Percentiles rank a stretch among this genome's conserved stretches.
Conservation (phyloP, 2,888 invertebrate species). For the Drosophila buzzatii region DNA sequence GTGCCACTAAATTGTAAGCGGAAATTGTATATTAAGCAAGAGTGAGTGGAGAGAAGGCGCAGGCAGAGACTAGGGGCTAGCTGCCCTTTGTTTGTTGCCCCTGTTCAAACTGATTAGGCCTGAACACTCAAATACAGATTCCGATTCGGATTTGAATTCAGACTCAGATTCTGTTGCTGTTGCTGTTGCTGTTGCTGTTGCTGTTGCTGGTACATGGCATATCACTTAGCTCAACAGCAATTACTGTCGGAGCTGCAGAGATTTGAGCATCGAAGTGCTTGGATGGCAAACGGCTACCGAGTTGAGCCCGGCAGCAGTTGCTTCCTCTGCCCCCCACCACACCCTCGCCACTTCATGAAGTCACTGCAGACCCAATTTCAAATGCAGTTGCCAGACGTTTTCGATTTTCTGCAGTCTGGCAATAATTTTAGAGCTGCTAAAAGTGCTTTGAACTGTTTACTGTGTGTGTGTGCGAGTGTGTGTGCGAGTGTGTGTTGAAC, state of each 20-base stretch:
- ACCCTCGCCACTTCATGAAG: neutral
- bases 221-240: slow-evolving; percentile 75
- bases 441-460: slow-evolving; percentile 80
- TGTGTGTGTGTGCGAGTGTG: neutral
- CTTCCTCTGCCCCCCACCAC: neutral
- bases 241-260: slow-evolving; percentile 41
- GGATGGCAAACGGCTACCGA: slow-evolving; percentile 65
- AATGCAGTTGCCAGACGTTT: slow-evolving; percentile 37
- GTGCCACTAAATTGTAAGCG: slow-evolving; percentile 70
- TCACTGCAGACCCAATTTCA: slow-evolving; percentile 49
- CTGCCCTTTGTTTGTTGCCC: slow-evolving; percentile 22
- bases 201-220: slow-evolving; percentile 66
- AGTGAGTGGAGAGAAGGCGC: neutral
- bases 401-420: slow-evolving; percentile 45
- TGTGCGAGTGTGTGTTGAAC: slow-evolving; percentile 58
- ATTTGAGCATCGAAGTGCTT: slow-evolving; percentile 30
- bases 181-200: slow-evolving; percentile 6
- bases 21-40: slow-evolving; percentile 79
- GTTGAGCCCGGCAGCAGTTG: slow-evolving; percentile 36
- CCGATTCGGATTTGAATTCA: slow-evolving; percentile 11
- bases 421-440: slow-evolving; percentile 73
- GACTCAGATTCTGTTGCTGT: slow-evolving; percentile 3
- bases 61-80: slow-evolving; percentile 19
- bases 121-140: slow-evolving; percentile 12
- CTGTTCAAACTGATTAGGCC: slow-evolving; percentile 43